Evolutionary conservation across 2,797 vertebrate species (phyloP).

Genomic region (Cottoperca gobio): DNA sequence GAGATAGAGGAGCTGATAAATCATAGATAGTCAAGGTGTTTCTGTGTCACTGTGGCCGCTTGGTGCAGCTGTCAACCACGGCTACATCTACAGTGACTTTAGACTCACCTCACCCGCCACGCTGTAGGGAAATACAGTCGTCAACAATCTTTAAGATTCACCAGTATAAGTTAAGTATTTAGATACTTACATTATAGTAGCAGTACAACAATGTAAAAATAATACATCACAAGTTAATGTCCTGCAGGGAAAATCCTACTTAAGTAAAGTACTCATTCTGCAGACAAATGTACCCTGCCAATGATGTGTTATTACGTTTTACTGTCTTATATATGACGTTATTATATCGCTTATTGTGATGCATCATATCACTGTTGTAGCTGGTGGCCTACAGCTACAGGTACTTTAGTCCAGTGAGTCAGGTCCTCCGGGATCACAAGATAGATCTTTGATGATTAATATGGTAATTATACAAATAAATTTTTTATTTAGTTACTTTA

Average conservation of each 20-base stretch:
- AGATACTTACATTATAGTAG: neutral
- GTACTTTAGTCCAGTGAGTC: neutral
- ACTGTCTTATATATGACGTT: neutral
- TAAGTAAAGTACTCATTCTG: neutral
- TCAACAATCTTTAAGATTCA: neutral
- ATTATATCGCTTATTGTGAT: too few relatives aligned
- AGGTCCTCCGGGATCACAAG: neutral
- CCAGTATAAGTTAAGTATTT: neutral
- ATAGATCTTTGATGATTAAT: neutral
- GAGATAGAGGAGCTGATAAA: constrained; percentile 44
- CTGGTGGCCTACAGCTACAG: neutral
- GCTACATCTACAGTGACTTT: constrained; percentile 7
- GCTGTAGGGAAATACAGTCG: neutral
- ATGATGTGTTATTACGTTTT: neutral
- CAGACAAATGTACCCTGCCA: neutral
- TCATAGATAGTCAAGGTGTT: constrained; percentile 35
- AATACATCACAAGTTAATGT: neutral
- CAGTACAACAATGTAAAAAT: neutral
- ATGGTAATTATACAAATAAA: neutral
- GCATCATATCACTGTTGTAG: neutral
- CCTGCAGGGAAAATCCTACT: neutral
- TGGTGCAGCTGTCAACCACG: constrained; percentile 15
- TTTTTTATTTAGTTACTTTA: too few relatives aligned
- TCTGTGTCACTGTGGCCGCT: constrained; percentile 15
- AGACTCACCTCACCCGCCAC: neutral